These are phyloP conservation scores for Liodrosophila aerea DNA, from an alignment of 2,888 invertebrate genomes.

Conservation along the genomic window DNA sequence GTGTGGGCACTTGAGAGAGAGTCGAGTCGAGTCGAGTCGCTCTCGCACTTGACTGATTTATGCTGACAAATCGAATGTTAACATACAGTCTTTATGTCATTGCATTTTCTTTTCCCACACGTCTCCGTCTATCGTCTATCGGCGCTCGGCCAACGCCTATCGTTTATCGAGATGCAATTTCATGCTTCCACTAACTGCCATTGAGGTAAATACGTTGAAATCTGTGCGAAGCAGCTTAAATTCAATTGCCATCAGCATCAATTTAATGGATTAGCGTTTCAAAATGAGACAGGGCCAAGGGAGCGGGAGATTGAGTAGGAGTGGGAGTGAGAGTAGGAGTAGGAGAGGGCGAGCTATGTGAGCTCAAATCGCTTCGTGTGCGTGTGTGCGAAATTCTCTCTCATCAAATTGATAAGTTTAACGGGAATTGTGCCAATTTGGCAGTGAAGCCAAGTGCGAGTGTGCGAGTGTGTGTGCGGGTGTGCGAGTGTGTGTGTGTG, in stretches of 20 bases:
- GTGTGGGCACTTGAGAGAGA: constrained; percentile 65
- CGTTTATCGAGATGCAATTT: constrained; percentile 56
- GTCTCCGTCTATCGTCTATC: constrained; percentile 1
- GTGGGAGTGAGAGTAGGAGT: background rate
- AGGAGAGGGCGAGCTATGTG: background rate
- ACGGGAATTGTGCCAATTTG: constrained; percentile 76
- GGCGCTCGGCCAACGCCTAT: constrained; percentile 26
- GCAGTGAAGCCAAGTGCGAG: constrained; percentile 15
- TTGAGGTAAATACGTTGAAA: constrained; percentile 54
- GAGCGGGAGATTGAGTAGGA: background rate
- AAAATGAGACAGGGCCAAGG: constrained; percentile 16
- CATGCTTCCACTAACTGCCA: constrained; percentile 43
- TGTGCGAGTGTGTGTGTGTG: constrained; percentile 6
- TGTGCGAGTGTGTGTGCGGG: constrained; percentile 15
- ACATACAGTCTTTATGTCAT: constrained; percentile 48
- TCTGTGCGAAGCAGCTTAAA: constrained; percentile 68
- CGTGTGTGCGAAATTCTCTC: constrained; percentile 42
- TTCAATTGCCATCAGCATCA: constrained; percentile 76
- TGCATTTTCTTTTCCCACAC: constrained; percentile 34
- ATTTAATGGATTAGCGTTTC: constrained; percentile 76
- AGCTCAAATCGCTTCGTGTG: constrained; percentile 19
- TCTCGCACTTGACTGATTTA: constrained; percentile 43
- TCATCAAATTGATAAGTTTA: constrained; percentile 76
- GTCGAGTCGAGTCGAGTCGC: background rate
- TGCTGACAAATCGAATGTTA: constrained; percentile 71